Evolutionary conservation across 2,888 invertebrate genomes (phyloP).

Genomic region (Erebia epiphron): DNA sequence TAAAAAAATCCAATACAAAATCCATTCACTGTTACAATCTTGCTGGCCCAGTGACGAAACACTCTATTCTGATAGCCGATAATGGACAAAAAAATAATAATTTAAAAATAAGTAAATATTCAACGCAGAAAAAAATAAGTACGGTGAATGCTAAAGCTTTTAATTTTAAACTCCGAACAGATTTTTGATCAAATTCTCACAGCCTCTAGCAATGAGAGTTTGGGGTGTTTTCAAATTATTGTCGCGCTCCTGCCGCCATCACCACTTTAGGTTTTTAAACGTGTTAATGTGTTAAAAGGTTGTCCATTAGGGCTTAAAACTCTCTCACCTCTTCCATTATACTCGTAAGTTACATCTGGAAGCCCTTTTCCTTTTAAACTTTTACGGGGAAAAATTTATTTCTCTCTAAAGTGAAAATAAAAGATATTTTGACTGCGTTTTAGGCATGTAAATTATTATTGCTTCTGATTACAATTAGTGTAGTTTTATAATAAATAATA

Average conservation of each 20-base stretch:
- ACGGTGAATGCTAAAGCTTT: constrained; percentile 26
- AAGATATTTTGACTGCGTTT: not conserved
- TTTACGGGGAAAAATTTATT: constrained; percentile 6
- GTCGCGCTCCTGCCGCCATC: constrained; percentile 36
- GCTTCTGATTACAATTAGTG: too few species aligned
- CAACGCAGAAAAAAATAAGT: constrained; percentile 20
- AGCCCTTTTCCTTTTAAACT: constrained; percentile 30
- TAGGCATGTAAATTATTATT: not conserved
- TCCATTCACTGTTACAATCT: constrained; percentile 14
- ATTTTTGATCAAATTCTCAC: constrained; percentile 34
- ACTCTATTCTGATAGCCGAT: constrained; percentile 16
- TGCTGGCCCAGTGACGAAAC: constrained; percentile 12
- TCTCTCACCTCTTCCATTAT: constrained; percentile 59
- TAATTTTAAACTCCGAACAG: constrained; percentile 36
- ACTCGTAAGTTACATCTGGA: constrained; percentile 34
- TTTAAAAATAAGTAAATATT: constrained; percentile 17
- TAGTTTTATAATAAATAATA: too few species aligned
- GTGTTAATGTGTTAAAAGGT: constrained; percentile 69
- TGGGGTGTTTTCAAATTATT: constrained; percentile 32
- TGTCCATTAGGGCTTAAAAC: constrained; percentile 67
- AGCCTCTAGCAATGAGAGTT: constrained; percentile 31
- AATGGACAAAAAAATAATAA: constrained; percentile 3
- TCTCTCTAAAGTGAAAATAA: not conserved
- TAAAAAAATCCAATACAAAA: constrained; percentile 5
- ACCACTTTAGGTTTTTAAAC: constrained; percentile 59